phyloP scores from a whole-genome alignment of 2,888 invertebrate species.

The Leucophora obtusa region DNA sequence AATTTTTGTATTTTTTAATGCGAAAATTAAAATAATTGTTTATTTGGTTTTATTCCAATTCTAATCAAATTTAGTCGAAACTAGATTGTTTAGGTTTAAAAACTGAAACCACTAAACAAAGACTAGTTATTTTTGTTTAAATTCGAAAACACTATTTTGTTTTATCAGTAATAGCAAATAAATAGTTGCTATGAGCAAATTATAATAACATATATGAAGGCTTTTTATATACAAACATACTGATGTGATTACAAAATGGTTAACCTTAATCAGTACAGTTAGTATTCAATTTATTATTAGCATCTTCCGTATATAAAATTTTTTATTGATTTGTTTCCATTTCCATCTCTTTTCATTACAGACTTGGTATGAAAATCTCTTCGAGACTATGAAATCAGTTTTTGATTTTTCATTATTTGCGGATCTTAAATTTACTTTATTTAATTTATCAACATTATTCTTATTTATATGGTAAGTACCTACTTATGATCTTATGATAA shows the following conservation, averaged over 20 bases:
- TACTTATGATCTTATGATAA: no score
- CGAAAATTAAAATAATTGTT: no score
- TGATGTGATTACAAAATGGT: neutral
- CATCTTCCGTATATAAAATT: neutral
- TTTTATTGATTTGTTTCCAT: neutral
- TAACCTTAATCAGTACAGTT: neutral
- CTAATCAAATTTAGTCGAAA: neutral
- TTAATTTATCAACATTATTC: slow-evolving; percentile 91
- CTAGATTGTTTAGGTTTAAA: neutral
- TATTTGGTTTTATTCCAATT: neutral
- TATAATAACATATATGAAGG: neutral
- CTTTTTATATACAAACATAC: neutral
- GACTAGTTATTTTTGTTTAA: neutral
- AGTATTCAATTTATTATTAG: no score
- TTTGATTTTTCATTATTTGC: slow-evolving; percentile 89
- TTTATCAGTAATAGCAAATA: neutral
- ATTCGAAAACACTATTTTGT: neutral
- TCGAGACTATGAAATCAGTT: slow-evolving; percentile 84
- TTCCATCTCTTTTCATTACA: slow-evolving; percentile 77
- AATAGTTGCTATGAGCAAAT: neutral
- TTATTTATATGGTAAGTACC: slow-evolving; percentile 93
- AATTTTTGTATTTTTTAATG: no score
- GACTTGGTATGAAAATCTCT: slow-evolving; percentile 86
- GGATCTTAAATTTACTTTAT: slow-evolving; percentile 87
- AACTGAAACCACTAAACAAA: neutral